phyloP scores from a whole-genome alignment of 2,797 vertebrate genomes.

The Platalea minor region DNA sequence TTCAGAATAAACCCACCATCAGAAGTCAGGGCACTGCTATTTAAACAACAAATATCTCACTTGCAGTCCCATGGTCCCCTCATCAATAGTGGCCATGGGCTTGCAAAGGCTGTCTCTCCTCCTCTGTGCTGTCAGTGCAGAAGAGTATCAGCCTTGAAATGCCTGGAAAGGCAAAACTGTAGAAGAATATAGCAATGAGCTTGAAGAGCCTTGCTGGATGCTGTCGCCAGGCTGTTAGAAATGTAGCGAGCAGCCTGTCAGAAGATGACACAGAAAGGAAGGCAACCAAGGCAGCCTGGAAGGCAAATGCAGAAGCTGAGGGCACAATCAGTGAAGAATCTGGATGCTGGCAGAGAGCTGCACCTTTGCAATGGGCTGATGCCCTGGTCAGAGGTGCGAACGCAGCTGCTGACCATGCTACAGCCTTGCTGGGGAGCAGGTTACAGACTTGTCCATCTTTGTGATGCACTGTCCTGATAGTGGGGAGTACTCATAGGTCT shows the following conservation, averaged over 20 bases:
- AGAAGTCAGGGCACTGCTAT: not conserved
- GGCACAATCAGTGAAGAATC: not conserved
- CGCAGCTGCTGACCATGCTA: no score
- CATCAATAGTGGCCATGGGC: not conserved
- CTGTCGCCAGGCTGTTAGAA: not conserved
- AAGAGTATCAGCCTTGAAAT: not conserved
- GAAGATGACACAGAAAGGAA: not conserved
- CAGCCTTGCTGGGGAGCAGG: not conserved
- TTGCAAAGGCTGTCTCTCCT: not conserved
- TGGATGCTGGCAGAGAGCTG: no score
- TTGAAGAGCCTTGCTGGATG: not conserved
- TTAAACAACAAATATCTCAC: not conserved
- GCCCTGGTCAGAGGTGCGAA: not conserved
- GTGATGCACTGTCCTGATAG: fast-evolving
- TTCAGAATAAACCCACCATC: not conserved
- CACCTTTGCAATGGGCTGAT: not conserved
- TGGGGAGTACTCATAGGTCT: no score
- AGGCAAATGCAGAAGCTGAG: not conserved
- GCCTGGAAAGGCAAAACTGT: not conserved
- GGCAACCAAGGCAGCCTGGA: not conserved
- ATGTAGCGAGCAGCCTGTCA: not conserved
- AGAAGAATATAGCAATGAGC: not conserved
- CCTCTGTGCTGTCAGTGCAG: not conserved
- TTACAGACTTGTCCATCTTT: not conserved
- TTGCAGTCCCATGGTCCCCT: not conserved